phyloP scores from a whole-genome alignment of 2,797 vertebrate genomes.

The Poecilia wingei region DNA sequence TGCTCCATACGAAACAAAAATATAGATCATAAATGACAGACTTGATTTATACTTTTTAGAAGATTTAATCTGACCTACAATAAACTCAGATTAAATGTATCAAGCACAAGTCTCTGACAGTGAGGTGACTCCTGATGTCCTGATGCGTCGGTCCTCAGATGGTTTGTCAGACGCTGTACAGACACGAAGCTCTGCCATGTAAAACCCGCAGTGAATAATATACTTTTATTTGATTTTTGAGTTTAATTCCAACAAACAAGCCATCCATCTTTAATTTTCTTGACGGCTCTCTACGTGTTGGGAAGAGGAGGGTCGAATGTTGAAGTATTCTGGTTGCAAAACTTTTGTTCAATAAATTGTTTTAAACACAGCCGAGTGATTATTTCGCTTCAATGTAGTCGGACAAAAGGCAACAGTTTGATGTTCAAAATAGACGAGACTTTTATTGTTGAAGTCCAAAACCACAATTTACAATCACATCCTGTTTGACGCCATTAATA shows the following conservation, averaged over 20 bases:
- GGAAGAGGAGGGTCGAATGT: conserved; percentile 10
- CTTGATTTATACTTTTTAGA: neutral
- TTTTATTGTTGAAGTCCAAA: conserved; percentile 73
- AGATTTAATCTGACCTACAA: neutral
- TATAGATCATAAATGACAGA: neutral
- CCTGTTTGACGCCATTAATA: conserved; percentile 54
- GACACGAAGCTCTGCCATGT: conserved; percentile 15
- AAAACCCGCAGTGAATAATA: conserved; percentile 7
- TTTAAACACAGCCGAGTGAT: conserved; percentile 16
- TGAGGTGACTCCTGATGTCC: conserved; percentile 20
- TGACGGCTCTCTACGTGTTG: neutral
- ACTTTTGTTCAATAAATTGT: conserved; percentile 43
- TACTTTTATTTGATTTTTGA: conserved; percentile 13
- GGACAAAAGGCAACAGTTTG: conserved; percentile 41
- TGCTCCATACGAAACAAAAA: neutral
- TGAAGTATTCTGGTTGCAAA: conserved; percentile 27
- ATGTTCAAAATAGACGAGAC: conserved; percentile 74
- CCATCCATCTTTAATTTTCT: conserved; percentile 14
- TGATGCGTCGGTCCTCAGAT: conserved; percentile 8
- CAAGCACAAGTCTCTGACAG: neutral
- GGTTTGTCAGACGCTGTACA: conserved; percentile 11
- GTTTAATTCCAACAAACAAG: conserved; percentile 19
- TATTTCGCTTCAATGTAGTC: neutral
- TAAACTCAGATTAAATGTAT: neutral
- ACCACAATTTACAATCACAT: conserved; percentile 63